These are phyloP conservation scores for Ictalurus punctatus DNA, from an alignment of 2,113 vertebrate genomes.

Conservation along the genomic window DNA sequence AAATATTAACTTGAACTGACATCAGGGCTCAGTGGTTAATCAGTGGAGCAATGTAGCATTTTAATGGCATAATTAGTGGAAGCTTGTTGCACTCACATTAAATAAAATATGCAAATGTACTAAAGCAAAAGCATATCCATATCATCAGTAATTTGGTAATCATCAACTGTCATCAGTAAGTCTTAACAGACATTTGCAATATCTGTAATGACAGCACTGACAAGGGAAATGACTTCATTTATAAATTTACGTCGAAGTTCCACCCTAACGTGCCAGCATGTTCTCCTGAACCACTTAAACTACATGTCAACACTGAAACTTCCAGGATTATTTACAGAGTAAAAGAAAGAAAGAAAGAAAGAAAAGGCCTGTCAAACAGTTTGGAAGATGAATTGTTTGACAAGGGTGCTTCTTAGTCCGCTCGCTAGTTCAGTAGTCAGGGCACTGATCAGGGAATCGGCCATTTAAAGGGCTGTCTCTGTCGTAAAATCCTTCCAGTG, in stretches of 20 bases:
- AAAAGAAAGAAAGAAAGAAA: not conserved
- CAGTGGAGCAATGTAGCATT: constrained; percentile 32
- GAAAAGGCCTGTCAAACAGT: not conserved
- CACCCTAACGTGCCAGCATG: not conserved
- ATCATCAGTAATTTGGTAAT: constrained; percentile 70
- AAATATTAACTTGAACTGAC: constrained; percentile 41
- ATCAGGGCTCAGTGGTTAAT: constrained; percentile 37
- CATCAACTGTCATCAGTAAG: constrained; percentile 65
- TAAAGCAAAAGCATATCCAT: constrained; percentile 61
- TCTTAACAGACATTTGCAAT: constrained; percentile 61
- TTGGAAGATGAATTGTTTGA: constrained; percentile 4
- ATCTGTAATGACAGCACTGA: constrained; percentile 64
- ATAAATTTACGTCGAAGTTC: constrained; percentile 58
- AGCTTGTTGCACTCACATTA: constrained; percentile 51
- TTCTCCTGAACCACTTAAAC: not conserved
- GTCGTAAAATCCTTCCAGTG: too few relatives aligned
- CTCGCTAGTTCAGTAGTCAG: too few relatives aligned
- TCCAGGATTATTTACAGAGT: constrained; percentile 20
- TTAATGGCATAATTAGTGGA: constrained; percentile 46
- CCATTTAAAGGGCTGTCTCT: too few relatives aligned
- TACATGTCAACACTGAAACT: constrained; percentile 1
- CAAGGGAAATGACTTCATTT: constrained; percentile 69
- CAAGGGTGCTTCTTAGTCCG: too few relatives aligned
- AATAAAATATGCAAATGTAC: constrained; percentile 68
- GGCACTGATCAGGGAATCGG: too few relatives aligned